Percentiles rank a stretch among this genome's conserved stretches.
These are phyloP conservation scores for Phocides pigmalion DNA, from an alignment of 1,140 invertebrate species.

Conservation along the genomic window DNA sequence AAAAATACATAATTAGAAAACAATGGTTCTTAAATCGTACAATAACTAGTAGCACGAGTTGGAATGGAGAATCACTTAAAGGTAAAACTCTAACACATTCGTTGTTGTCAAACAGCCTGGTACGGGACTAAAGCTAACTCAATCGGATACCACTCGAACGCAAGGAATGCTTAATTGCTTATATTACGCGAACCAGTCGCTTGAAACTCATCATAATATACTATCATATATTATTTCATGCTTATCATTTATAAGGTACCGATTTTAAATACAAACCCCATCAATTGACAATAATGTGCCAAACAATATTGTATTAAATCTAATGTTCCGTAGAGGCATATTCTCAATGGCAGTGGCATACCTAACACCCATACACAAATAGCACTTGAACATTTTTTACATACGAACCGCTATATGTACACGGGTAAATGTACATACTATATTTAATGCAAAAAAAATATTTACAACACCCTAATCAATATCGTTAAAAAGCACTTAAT, in stretches of 20 bases:
- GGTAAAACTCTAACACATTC: conserved; percentile 73
- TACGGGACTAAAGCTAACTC: conserved; percentile 56
- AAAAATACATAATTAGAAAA: conserved; percentile 39
- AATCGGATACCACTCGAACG: conserved; percentile 36
- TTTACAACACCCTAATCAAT: conserved; percentile 72
- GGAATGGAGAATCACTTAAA: conserved; percentile 55
- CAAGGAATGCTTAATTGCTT: conserved; percentile 22
- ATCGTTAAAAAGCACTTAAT: conserved; percentile 74
- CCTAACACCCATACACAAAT: conserved; percentile 75
- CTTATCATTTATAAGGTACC: conserved; percentile 41
- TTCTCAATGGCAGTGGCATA: conserved; percentile 74
- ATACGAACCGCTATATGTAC: conserved; percentile 71
- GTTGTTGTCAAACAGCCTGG: conserved; percentile 80
- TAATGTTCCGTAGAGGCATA: conserved; percentile 59
- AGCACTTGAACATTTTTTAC: conserved; percentile 73
- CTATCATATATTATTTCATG: conserved; percentile 29
- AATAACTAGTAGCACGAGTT: conserved; percentile 43
- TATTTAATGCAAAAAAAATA: conserved; percentile 78
- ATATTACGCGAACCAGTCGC: conserved; percentile 58
- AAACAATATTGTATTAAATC: conserved; percentile 43
- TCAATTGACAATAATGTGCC: conserved; percentile 45
- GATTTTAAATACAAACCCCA: conserved; percentile 42
- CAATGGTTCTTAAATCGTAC: conserved; percentile 33
- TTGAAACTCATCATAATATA: conserved; percentile 42
- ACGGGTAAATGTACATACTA: conserved; percentile 67